Percentiles rank a stretch among this genome's conserved stretches.
Conservation (phyloP, 2,113 vertebrate species). For the Myxocyprinus asiaticus region DNA sequence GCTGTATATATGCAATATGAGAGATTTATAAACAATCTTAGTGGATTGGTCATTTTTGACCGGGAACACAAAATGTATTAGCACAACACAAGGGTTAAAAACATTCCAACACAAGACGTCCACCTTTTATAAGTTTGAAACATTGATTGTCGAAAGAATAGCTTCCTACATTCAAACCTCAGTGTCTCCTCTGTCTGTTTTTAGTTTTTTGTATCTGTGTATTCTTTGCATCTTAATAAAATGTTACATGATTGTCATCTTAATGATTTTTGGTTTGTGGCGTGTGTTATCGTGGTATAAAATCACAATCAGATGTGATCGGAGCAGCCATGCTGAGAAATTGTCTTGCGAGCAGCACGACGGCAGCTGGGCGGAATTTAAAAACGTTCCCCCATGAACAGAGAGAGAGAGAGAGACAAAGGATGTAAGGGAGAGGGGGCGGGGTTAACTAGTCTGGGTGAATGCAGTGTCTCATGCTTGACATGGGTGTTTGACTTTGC, state of each 20-base stretch:
- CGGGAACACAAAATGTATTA: too few relatives aligned
- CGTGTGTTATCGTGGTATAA: not conserved
- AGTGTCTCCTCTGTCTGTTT: too few relatives aligned
- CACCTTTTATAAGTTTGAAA: too few relatives aligned
- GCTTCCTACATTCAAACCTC: too few relatives aligned
- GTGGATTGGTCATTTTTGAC: too few relatives aligned
- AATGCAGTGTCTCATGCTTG: conserved; percentile 74
- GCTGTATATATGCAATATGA: too few relatives aligned
- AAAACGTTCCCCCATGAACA: conserved; percentile 17
- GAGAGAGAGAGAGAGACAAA: conserved; percentile 18
- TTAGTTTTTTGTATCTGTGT: too few relatives aligned
- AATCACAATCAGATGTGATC: not conserved
- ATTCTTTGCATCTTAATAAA: not conserved
- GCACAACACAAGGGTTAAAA: too few relatives aligned
- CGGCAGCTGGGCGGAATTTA: not conserved
- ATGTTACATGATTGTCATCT: not conserved
- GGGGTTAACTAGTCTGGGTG: conserved; percentile 65
- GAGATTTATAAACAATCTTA: too few relatives aligned
- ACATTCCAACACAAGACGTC: too few relatives aligned
- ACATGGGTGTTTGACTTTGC: conserved; percentile 77
- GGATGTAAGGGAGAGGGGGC: conserved; percentile 6
- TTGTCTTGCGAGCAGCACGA: too few relatives aligned
- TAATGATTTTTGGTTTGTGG: not conserved
- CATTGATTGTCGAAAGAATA: too few relatives aligned
- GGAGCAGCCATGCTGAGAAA: conserved; percentile 2